Conservation (phyloP, 1,140 invertebrate genomes). For the Lasaia peninsularis region DNA sequence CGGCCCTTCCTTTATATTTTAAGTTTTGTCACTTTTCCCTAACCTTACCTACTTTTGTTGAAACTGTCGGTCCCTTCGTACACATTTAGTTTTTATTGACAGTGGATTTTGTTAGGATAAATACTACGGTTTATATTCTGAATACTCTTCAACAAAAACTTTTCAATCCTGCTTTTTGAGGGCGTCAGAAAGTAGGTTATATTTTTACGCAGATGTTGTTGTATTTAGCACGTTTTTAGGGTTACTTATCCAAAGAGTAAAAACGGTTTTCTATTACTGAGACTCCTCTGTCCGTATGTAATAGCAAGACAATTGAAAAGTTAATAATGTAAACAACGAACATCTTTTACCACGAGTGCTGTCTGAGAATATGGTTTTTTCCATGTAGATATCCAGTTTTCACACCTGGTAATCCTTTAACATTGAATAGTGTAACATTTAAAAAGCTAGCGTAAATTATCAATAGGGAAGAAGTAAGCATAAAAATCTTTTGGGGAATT, state of each 20-base stretch:
- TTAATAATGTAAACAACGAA: too few relatives aligned
- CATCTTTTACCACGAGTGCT: too few relatives aligned
- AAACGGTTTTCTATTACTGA: too few relatives aligned
- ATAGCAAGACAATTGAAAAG: too few relatives aligned
- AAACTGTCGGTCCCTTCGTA: slow-evolving; percentile 40
- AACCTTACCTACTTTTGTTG: slow-evolving; percentile 53
- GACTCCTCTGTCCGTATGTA: too few relatives aligned
- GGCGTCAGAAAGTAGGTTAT: too few relatives aligned
- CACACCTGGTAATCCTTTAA: too few relatives aligned
- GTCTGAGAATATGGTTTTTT: too few relatives aligned
- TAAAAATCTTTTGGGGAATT: slow-evolving; percentile 60
- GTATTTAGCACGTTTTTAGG: too few relatives aligned
- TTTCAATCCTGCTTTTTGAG: slow-evolving; percentile 17
- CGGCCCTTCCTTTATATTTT: slow-evolving; percentile 57
- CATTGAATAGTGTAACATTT: slow-evolving; percentile 15
- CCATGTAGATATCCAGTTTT: too few relatives aligned
- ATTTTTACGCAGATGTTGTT: too few relatives aligned
- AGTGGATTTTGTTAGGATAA: slow-evolving; percentile 44
- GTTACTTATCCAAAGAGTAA: too few relatives aligned
- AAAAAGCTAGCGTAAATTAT: slow-evolving; percentile 27
- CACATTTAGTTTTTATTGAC: slow-evolving; percentile 50
- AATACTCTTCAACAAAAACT: slow-evolving; percentile 7
- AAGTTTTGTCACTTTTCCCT: slow-evolving; percentile 56
- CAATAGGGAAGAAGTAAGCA: slow-evolving; percentile 42
- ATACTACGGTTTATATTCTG: slow-evolving; percentile 31